Evolutionary conservation across 1,140 invertebrate genomes (phyloP).

Genomic region (Aphelenchoides fujianensis): DNA sequence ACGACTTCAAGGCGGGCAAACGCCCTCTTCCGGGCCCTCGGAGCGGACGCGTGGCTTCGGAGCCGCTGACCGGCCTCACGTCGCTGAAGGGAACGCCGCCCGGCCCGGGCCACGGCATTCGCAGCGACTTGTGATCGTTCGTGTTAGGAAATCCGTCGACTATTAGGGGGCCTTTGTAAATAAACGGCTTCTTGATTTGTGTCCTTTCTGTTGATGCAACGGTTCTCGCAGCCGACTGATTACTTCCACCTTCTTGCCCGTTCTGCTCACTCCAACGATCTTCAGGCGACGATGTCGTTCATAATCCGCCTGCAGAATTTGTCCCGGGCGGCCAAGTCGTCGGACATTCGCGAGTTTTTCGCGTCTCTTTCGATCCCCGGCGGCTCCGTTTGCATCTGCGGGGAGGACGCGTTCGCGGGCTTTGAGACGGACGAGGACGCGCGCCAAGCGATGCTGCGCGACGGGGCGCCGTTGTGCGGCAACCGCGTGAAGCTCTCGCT

Average conservation of each 20-base stretch:
- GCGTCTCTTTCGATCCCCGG: slow-evolving; percentile 88
- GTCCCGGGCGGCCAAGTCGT: slow-evolving; percentile 90
- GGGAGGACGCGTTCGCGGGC: slow-evolving; percentile 96
- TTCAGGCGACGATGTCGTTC: slow-evolving; percentile 63
- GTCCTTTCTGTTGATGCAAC: neutral
- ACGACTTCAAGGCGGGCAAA: slow-evolving; percentile 80
- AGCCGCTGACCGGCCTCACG: slow-evolving; percentile 81
- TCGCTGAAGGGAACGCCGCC: slow-evolving; percentile 80
- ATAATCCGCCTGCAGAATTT: slow-evolving; percentile 96
- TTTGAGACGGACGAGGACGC: slow-evolving; percentile 98
- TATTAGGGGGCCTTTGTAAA: slow-evolving; percentile 7
- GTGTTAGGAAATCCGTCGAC: no score
- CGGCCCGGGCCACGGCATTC: slow-evolving; percentile 83
- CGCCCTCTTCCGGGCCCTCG: slow-evolving; percentile 85
- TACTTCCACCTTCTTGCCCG: no score
- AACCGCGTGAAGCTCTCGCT: slow-evolving; percentile 32
- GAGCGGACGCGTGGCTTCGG: slow-evolving; percentile 73
- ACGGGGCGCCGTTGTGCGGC: slow-evolving; percentile 32
- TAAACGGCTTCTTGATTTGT: slow-evolving; percentile 1
- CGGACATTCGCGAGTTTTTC: slow-evolving; percentile 94
- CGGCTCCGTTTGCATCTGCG: slow-evolving; percentile 96
- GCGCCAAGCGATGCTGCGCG: slow-evolving; percentile 64
- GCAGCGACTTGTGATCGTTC: slow-evolving; percentile 74
- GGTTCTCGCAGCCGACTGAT: no score
- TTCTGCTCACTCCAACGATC: no score